phyloP scores from a whole-genome alignment of 2,113 vertebrate genomes.

The Zeus faber region DNA sequence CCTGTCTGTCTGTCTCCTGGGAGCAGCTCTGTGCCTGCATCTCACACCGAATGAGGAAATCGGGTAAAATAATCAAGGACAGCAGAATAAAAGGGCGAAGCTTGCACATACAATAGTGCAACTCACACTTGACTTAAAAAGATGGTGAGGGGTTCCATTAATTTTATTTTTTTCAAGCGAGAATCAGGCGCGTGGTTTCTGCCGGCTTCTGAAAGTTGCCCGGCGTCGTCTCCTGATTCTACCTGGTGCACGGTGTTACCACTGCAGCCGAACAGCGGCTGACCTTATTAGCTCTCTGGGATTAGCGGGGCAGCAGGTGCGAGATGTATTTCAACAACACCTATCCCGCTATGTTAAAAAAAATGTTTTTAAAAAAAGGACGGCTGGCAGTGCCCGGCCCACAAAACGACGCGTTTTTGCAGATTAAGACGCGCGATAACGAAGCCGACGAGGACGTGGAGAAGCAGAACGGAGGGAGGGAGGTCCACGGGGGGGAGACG shows the following conservation, averaged over 20 bases:
- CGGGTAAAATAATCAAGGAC: constrained; percentile 27
- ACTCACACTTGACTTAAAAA: constrained; percentile 6
- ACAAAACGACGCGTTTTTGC: too few relatives aligned
- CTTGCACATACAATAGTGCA: constrained; percentile 2
- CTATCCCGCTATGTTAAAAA: constrained; percentile 61
- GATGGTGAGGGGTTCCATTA: not conserved
- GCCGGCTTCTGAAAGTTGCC: not conserved
- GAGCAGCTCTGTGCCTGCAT: constrained; percentile 18
- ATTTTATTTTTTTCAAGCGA: not conserved
- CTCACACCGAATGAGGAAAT: constrained; percentile 34
- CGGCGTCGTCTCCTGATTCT: constrained; percentile 3
- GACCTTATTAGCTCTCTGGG: constrained; percentile 39
- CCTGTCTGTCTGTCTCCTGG: too few relatives aligned
- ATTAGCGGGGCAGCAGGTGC: constrained; percentile 29
- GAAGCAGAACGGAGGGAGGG: too few relatives aligned
- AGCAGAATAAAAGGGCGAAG: constrained; percentile 6
- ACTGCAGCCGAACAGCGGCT: constrained; percentile 20
- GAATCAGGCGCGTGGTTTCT: constrained; percentile 4
- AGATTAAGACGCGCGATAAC: too few relatives aligned
- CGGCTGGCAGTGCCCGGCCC: too few relatives aligned
- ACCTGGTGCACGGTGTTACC: constrained; percentile 5
- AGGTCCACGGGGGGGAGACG: too few relatives aligned
- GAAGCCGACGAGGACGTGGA: too few relatives aligned
- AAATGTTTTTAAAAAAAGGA: too few relatives aligned
- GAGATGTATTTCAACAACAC: constrained; percentile 42